Evolutionary conservation across 2,113 vertebrate species (phyloP), one percentile per base, ranked within the genome.

Genomic region (Trinectes maculatus): DNA sequence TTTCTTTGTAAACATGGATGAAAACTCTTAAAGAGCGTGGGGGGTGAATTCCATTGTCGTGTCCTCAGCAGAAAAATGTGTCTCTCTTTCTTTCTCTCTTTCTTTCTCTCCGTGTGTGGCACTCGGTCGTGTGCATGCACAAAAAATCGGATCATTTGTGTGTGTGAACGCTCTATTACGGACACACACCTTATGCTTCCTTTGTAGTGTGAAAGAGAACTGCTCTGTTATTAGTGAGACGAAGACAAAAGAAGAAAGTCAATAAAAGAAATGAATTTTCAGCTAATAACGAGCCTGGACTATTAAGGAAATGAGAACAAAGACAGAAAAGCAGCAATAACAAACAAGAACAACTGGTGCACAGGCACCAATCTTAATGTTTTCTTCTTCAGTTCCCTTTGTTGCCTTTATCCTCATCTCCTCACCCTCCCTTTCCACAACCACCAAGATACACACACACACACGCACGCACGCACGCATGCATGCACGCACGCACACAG

Each of bases 1-100:
- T 75, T 82, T 80, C 49, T 83, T 71, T 86, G 72, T 80, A 82
- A 87, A 87, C 67, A 74, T 54, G 18, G 67, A 71, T 18, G 51
- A 56, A 74, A 82, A 71, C 54, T 56, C 57, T 13, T 4, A 34
- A 44, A 51, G 6, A 21, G 4, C 52, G 13, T 34, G 15, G 33
- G 37, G 46, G 31, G 46, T 49, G 53, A 71, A 72, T 42, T 61
- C 72, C 48, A 77, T 85, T 85, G 83, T 82, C 80, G 56, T 64
- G 55, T 60, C 60, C 29, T 64, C 44, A 22, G 63, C 61, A 55
- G 47, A 60, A 59, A 77, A 65, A 70, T 24, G 37, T 10, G 3
- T 3, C 49, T 10, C 8, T 33, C 9, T 53, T 10, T 6, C n/a
- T n/a, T n/a, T n/a, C 31, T 10, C 31, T 33, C 31, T 33, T 33